Base-by-base conservation (phyloP, 2,888 invertebrate species). In the Epinotia ramella region DNA sequence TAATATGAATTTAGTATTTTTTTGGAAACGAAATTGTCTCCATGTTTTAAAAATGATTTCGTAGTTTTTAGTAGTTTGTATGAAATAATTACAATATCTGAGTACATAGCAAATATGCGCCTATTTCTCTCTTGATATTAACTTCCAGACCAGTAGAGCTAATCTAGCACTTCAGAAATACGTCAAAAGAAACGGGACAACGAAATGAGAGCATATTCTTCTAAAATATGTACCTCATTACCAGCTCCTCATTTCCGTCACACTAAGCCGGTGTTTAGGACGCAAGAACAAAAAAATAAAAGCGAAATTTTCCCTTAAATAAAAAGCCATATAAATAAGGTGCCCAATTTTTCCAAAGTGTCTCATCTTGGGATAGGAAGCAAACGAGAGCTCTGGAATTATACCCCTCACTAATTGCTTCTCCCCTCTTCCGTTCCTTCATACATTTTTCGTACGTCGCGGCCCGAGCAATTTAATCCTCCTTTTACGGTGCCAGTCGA, bases 381-480 rank as follows among this genome's bases (percentile, higher is more conserved):
- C 79, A 80, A 83, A 83, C 80, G 81, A 81, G 82, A 83, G 80
- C 78, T 78, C 70, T 81, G 77, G 77, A 80, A 81, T 84, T 83
- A 83, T 81, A 80, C 78, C 77, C 75, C 78, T 80, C 79, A 80
- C 84, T 84, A 85, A 84, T 85, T 85, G 84, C 83, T 78, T 70
- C 77, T 66, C 70, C 79, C 79, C 71, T 74, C 77, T 77, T 77
- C 75, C 70, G 75, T 53, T 78, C 74, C 78, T 79, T 82, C 84
- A 85, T 85, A 86, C 84, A 87, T 87, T 87, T 86, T 87, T 87
- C 85, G 79, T 79, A 65, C 76, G 82, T 81, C 82, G 81, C 80
- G 79, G 80, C 80, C 81, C 82, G 77, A 79, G 84, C 82, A 85
- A 85, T 87, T 86, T 86, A 86, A 87, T 86, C 84, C 86, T 79